Base-by-base conservation (phyloP, 2,113 vertebrate species). In the Maccullochella peelii region DNA sequence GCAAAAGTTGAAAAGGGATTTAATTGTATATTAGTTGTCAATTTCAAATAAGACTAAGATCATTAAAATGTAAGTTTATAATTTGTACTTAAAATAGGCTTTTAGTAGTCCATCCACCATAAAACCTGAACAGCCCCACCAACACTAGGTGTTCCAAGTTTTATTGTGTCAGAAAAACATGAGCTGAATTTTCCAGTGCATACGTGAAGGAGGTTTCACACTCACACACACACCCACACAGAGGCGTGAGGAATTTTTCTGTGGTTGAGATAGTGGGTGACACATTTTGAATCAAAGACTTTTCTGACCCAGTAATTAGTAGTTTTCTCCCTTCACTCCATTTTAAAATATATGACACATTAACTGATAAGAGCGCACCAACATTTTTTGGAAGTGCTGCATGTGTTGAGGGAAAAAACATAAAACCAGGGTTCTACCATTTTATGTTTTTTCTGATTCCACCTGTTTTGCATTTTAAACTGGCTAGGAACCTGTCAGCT, bases 151-250 rank as follows among this genome's bases (percentile, higher is more conserved):
- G 49, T 49, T 72, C 50, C 30, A 8, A 30, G n/a, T 50, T 79
- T 63, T 58, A 65, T 65, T 70, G 30, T 79, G 71, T 55, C 69
- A 68, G 25, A 54, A 61, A 73, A 77, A 59, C 63, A 73, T 79
- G 61, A 79, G 69, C 62, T 0, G 36, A 74, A 54, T 73, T 80
- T 80, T 85, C 71, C 83, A 80, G 63, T 68, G 52, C 42, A 72
- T 25, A 59, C 59, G 42, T 73, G 40, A 42, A 20, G 23, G 30
- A 16, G 50, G 27, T 71, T 38, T 58, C 50, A 50, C 58, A 36
- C n/a, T 15, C 36, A 50, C 15, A 54, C 15, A 49, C 59, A 52
- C 44, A n/a, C 30, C 52, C 30, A 27, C 20, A 36, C 44, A 71
- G 4, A 25, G 21, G 44, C 27, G 25, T 54, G 27, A 59, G 14